Percentiles rank a stretch among this genome's conserved stretches.
Conservation (phyloP, 2,797 vertebrate species). For the Gymnothorax javanicus region DNA sequence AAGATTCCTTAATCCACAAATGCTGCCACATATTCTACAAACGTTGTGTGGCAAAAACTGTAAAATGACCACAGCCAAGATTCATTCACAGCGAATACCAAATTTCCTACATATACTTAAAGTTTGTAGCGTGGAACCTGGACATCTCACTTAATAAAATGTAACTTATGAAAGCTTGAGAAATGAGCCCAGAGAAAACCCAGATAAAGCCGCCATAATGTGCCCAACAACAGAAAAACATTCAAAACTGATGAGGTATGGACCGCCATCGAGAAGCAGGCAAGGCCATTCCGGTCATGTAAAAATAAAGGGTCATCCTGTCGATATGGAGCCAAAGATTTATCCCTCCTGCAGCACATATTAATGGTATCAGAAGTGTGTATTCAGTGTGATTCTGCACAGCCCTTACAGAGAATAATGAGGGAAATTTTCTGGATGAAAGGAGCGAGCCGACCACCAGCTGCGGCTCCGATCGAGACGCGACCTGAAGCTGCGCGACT, state of each 20-base stretch:
- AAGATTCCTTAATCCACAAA: not conserved
- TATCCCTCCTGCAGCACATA: not conserved
- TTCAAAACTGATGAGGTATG: not conserved
- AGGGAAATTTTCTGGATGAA: not conserved
- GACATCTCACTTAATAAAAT: not conserved
- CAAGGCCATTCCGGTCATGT: not conserved
- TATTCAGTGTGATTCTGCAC: not conserved
- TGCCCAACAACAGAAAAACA: not conserved
- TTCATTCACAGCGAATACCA: not conserved
- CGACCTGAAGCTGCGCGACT: not conserved
- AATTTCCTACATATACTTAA: not conserved
- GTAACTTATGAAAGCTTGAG: not conserved
- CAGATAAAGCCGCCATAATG: not conserved
- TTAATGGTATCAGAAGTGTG: not conserved
- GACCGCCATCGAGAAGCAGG: not conserved
- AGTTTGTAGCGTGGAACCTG: not conserved
- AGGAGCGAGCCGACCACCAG: not conserved
- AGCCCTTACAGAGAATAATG: not conserved
- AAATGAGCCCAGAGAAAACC: not conserved
- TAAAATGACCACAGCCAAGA: not conserved
- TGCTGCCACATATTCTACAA: not conserved
- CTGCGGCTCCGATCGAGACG: not conserved
- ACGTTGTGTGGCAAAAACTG: not conserved
- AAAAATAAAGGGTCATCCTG: not conserved
- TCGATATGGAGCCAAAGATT: slow-evolving; percentile 21